phyloP scores from a whole-genome alignment of 2,888 invertebrate species.

The Cephus nigrinus region DNA sequence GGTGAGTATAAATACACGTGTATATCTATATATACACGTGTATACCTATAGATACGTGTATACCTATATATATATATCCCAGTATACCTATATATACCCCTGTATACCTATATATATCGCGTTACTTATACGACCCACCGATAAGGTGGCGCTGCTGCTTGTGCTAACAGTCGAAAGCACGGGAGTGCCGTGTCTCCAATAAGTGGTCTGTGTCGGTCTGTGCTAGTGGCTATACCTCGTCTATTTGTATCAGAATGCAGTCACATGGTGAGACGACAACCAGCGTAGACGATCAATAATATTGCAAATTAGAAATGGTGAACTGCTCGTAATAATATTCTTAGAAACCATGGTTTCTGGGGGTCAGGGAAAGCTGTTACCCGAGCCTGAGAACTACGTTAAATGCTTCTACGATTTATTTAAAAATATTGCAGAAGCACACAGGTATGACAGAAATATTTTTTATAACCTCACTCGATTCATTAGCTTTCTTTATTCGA shows the following conservation, averaged over 20 bases:
- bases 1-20: too few relatives aligned
- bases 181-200: too few relatives aligned
- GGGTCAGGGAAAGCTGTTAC: conserved; percentile 61
- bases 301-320: conserved; percentile 62
- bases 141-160: too few relatives aligned
- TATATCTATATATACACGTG: too few relatives aligned
- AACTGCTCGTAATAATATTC: conserved; percentile 42
- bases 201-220: too few relatives aligned
- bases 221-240: too few relatives aligned
- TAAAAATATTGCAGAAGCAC: conserved; percentile 65
- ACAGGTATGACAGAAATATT: conserved; percentile 56
- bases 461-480: conserved; percentile 49
- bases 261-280: conserved; percentile 42
- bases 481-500: conserved; percentile 53
- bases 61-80: too few relatives aligned
- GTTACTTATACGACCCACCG: too few relatives aligned
- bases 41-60: too few relatives aligned
- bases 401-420: conserved; percentile 67
- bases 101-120: too few relatives aligned
- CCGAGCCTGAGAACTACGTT: conserved; percentile 65
- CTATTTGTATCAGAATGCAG: conserved; percentile 7
- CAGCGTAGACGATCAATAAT: conserved; percentile 59
- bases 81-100: too few relatives aligned
- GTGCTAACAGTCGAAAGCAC: too few relatives aligned
- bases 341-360: conserved; percentile 54